These are phyloP conservation scores for Trissonchulus sp. DNA, from an alignment of 2,888 invertebrate genomes.

Conservation along the genomic window DNA sequence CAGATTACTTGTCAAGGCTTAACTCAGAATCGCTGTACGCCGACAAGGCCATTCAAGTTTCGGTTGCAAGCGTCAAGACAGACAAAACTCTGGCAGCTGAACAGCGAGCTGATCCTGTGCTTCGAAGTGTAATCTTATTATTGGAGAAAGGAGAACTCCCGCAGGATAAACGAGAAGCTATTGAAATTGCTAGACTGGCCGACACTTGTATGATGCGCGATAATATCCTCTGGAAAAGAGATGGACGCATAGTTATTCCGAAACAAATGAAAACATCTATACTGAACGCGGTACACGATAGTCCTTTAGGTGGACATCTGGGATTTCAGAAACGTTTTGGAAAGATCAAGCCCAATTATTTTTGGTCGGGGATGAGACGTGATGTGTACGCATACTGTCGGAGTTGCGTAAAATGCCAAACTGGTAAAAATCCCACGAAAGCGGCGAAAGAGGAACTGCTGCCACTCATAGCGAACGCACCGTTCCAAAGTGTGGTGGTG, in stretches of 20 bases:
- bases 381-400: conserved; percentile 30
- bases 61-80: no score
- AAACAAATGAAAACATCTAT: conserved; percentile 31
- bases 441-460: not conserved
- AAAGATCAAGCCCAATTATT: no score
- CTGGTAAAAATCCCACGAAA: not conserved
- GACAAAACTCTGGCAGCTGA: no score
- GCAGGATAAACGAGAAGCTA: no score
- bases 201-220: no score
- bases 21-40: no score
- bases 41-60: no score
- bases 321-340: conserved; percentile 29
- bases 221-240: no score
- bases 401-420: conserved; percentile 30
- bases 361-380: conserved; percentile 28
- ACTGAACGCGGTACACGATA: conserved; percentile 35
- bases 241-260: conserved; percentile 34
- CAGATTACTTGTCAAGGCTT: conserved; percentile 17
- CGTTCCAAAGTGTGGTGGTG: conserved; percentile 25
- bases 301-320: conserved; percentile 31
- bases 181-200: no score
- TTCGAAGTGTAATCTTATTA: no score
- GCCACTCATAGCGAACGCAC: conserved; percentile 13
- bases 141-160: no score
- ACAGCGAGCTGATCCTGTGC: no score